phyloP scores from a whole-genome alignment of 1,140 invertebrate species.

The Drosophila burlai region DNA sequence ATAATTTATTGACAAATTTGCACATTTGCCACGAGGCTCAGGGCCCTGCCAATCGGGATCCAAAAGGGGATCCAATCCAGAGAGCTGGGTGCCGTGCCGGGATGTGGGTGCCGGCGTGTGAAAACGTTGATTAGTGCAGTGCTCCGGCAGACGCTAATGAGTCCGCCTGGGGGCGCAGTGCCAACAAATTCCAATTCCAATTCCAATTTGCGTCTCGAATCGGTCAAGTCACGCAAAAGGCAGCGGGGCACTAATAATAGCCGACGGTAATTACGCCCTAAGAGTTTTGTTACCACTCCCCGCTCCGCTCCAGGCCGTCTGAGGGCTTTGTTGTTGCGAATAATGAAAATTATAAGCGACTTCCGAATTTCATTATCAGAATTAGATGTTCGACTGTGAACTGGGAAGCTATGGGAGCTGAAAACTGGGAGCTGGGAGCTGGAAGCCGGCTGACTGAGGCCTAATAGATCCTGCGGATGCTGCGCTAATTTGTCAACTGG shows the following conservation, averaged over 20 bases:
- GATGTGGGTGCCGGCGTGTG: slow-evolving; percentile 46
- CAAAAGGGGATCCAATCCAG: not conserved
- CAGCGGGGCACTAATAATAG: slow-evolving; percentile 65
- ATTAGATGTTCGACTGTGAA: slow-evolving; percentile 63
- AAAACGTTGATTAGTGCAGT: slow-evolving; percentile 68
- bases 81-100: not conserved
- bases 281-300: slow-evolving; percentile 54
- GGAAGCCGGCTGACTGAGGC: not conserved
- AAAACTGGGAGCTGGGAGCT: not conserved
- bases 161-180: slow-evolving; percentile 44
- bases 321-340: slow-evolving; percentile 57
- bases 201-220: slow-evolving; percentile 67
- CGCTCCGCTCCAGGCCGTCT: slow-evolving; percentile 14
- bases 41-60: slow-evolving; percentile 12
- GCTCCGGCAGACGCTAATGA: slow-evolving; percentile 57
- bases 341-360: slow-evolving; percentile 78
- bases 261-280: slow-evolving; percentile 68
- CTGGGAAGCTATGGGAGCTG: not conserved
- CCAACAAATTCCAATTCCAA: slow-evolving; percentile 72
- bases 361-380: slow-evolving; percentile 83
- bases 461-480: slow-evolving; percentile 76
- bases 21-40: slow-evolving; percentile 50
- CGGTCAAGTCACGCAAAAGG: slow-evolving; percentile 64
- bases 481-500: slow-evolving; percentile 79
- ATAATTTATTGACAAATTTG: slow-evolving; percentile 82